Conservation (phyloP, 2,888 invertebrate species). For the Spodoptera exigua region DNA sequence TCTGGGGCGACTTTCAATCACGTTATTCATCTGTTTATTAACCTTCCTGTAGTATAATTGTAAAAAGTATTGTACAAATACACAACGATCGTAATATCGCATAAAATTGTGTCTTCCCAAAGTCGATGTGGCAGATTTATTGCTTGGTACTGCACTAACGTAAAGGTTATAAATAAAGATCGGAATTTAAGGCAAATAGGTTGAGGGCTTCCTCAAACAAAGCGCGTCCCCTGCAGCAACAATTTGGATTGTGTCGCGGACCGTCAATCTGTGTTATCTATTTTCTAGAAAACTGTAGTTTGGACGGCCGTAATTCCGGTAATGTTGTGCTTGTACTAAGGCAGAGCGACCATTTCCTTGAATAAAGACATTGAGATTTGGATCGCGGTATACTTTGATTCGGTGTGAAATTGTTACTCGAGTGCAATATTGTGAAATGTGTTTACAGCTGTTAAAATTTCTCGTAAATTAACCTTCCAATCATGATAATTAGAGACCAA, state of each 20-base stretch:
- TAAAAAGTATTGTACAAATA: no score
- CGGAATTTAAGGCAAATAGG: constrained; percentile 39
- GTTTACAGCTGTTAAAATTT: constrained; percentile 1
- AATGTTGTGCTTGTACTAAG: constrained; percentile 53
- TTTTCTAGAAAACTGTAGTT: constrained; percentile 58
- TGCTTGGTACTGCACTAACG: constrained; percentile 17
- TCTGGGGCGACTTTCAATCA: no score
- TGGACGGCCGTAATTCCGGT: constrained; percentile 51
- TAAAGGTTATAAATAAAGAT: constrained; percentile 23
- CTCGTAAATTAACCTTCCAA: no score
- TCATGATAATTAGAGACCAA: no score
- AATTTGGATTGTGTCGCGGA: constrained; percentile 51
- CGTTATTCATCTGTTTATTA: no score
- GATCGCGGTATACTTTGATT: constrained; percentile 52
- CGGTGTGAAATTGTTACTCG: constrained; percentile 20
- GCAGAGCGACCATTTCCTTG: constrained; percentile 61
- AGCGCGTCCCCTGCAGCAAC: constrained; percentile 40
- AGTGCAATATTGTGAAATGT: background rate
- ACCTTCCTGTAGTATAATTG: no score
- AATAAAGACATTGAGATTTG: constrained; percentile 71
- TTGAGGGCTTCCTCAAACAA: constrained; percentile 33
- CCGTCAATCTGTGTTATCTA: constrained; percentile 43
- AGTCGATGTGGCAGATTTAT: no score
- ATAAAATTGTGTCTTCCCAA: no score
- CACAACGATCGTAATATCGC: no score